Base-by-base conservation (phyloP, 2,888 invertebrate species). In the Epistrophe grossulariae region DNA sequence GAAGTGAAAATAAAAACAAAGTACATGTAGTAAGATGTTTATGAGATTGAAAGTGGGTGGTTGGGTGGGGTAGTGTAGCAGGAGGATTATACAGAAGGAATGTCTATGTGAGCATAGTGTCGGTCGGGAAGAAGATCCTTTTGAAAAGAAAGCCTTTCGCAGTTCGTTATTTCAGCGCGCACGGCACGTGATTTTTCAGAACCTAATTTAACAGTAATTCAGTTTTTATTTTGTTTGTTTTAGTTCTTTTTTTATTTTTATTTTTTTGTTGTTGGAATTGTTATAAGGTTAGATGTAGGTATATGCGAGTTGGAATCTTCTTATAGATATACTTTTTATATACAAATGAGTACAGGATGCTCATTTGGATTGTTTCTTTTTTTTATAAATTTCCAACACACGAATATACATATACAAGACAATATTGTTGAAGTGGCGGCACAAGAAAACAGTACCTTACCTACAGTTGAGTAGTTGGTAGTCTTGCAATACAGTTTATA, bases 281-380 rank as follows among this genome's bases (percentile, higher is more conserved):
- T 85, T 43, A 9, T 79, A 50, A 90, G 89, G 89, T 89, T 84
- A 89, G 89, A 50, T n/a, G n/a, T n/a, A n/a, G 45, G 50, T 15
- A 62, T 70, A 48, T 31, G 38, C 9, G 31, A 48, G 48, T 64
- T 43, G 35, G 9, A 68, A 8, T 45, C 45, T 19, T n/a, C n/a
- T 3, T 31, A 17, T 1, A 28, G 4, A 45, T 17, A 11, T 15
- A 17, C 43, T 64, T 24, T 24, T 24, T 64, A 7, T 71, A 73
- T 60, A 64, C 78, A 83, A 83, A 83, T 73, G 60, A 79, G 83
- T 62, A 15, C 15, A 40, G 38, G 74, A 55, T 74, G 62, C 35
- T 17, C 48, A 48, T 48, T 48, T 48, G 17, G 38, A 74, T 45
- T 68, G 10, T 43, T 11, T 62, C 9, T 62, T 17, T 64, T 70